Conservation (phyloP, 2,797 vertebrate species). For the Cichlasoma orientale region DNA sequence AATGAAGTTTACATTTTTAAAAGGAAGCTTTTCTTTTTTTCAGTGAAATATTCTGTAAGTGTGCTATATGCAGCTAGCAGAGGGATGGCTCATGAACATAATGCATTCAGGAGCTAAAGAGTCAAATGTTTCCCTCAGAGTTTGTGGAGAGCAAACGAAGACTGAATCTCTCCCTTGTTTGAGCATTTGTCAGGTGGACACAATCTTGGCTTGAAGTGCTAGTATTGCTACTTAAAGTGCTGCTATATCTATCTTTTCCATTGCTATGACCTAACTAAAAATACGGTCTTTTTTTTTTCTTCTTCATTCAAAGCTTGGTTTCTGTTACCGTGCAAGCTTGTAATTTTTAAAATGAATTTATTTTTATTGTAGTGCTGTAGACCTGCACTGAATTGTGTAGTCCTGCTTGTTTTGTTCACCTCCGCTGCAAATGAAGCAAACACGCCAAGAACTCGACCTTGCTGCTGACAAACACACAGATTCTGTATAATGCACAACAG, state of each 20-base stretch:
- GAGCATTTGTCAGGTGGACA: background rate
- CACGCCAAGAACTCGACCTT: constrained; percentile 52
- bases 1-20: background rate
- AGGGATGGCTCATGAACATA: background rate
- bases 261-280: too few species aligned
- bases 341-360: accelerated
- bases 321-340: too few species aligned
- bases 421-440: constrained; percentile 43
- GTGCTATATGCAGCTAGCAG: background rate
- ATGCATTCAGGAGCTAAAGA: background rate
- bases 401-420: constrained; percentile 38
- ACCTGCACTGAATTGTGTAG: constrained; percentile 7
- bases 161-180: background rate
- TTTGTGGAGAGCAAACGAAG: background rate
- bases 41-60: too few species aligned
- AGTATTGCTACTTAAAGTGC: too few species aligned
- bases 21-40: background rate
- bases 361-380: background rate
- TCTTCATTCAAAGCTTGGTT: too few species aligned
- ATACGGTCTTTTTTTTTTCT: too few species aligned
- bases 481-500: constrained; percentile 43
- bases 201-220: background rate
- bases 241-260: too few species aligned
- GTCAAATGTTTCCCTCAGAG: background rate
- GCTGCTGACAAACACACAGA: constrained; percentile 48